These are phyloP conservation scores for Microtus richardsoni DNA, from an alignment of 2,113 vertebrate species.

Conservation along the genomic window DNA sequence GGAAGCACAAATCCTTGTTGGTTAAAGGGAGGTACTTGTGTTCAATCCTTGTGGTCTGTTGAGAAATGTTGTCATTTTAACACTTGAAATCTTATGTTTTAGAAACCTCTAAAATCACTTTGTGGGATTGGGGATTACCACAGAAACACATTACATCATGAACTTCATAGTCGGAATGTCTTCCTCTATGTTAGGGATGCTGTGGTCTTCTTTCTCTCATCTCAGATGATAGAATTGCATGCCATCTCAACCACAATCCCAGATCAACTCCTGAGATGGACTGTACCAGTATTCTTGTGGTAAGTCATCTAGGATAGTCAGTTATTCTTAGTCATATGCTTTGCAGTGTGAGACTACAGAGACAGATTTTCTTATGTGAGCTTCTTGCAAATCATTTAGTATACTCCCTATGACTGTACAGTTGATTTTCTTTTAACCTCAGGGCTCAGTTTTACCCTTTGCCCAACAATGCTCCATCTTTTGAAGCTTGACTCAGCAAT, in stretches of 20 bases:
- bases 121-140: background rate
- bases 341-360: background rate
- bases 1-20: background rate
- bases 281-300: background rate
- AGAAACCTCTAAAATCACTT: background rate
- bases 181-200: background rate
- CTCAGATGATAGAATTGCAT: slow-evolving; percentile 3
- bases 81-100: background rate
- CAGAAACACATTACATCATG: background rate
- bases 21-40: background rate
- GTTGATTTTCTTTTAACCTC: slow-evolving; percentile 58
- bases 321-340: slow-evolving; percentile 40
- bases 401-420: background rate
- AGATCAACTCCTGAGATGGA: background rate
- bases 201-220: background rate
- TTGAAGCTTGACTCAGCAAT: background rate
- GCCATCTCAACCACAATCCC: background rate
- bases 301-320: background rate
- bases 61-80: background rate
- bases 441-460: slow-evolving; percentile 27
- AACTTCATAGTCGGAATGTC: background rate
- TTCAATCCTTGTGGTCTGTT: background rate
- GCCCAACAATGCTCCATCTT: background rate
- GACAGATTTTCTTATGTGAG: background rate
- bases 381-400: background rate